Evolutionary conservation across 2,888 invertebrate genomes (phyloP).

Genomic region (Cephonodes hylas): DNA sequence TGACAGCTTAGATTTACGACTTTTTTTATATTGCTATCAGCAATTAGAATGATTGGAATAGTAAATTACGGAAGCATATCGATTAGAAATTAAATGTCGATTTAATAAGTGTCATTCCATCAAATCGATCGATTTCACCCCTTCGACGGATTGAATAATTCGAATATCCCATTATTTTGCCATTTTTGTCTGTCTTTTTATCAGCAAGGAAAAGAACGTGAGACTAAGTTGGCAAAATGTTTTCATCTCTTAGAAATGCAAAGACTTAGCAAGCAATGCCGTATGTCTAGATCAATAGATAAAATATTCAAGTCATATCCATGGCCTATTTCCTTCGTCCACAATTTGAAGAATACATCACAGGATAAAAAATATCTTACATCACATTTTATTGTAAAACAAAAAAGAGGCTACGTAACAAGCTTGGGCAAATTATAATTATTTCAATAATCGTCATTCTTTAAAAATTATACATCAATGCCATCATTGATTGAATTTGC

Average conservation of each 20-base stretch:
- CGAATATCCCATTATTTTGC: slow-evolving; percentile 6
- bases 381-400: neutral
- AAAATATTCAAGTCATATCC: neutral
- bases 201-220: slow-evolving; percentile 4
- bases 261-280: slow-evolving; percentile 15
- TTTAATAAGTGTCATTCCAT: neutral
- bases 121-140: slow-evolving; percentile 6
- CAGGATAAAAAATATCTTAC: neutral
- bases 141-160: slow-evolving; percentile 6
- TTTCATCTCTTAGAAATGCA: slow-evolving; percentile 31
- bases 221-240: slow-evolving; percentile 11
- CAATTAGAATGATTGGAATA: neutral
- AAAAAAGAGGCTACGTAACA: too few relatives aligned
- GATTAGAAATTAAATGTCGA: slow-evolving; percentile 21
- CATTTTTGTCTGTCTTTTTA: slow-evolving; percentile 15
- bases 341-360: too few relatives aligned
- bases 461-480: neutral
- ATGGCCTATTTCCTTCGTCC: too few relatives aligned
- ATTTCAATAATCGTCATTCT: too few relatives aligned
- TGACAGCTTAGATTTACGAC: neutral
- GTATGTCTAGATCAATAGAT: neutral
- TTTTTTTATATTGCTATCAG: neutral
- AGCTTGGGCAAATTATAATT: too few relatives aligned
- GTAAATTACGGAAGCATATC: slow-evolving; percentile 1
- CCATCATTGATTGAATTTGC: neutral